These are phyloP conservation scores for Pterocles gutturalis DNA, from an alignment of 2,113 vertebrate genomes.

Conservation along the genomic window DNA sequence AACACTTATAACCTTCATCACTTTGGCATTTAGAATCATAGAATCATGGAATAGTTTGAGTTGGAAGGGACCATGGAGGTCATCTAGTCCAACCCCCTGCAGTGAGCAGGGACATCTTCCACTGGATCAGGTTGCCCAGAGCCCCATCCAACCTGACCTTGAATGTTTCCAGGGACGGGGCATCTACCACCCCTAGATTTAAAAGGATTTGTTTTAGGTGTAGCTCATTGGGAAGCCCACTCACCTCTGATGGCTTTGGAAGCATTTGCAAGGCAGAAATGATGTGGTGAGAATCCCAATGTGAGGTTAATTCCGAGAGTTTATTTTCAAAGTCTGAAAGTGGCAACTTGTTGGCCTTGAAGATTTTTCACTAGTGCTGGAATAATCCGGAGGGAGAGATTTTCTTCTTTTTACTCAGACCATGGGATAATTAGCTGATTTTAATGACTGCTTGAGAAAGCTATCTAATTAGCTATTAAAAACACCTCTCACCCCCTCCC, in stretches of 20 bases:
- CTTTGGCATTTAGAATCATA: neutral
- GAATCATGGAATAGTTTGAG: no score
- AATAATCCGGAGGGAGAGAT: constrained; percentile 45
- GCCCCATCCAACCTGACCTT: no score
- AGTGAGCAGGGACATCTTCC: no score
- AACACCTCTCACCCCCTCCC: neutral
- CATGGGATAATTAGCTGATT: constrained; percentile 69
- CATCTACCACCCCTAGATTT: no score
- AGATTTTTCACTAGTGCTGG: neutral
- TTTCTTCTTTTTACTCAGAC: constrained; percentile 33
- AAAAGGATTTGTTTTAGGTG: neutral
- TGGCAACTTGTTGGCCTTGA: constrained; percentile 46
- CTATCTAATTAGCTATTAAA: constrained; percentile 64
- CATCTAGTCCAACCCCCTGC: no score
- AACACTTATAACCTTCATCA: neutral
- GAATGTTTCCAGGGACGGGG: no score
- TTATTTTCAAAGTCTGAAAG: constrained; percentile 22
- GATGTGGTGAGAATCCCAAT: neutral
- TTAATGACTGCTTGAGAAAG: constrained; percentile 68
- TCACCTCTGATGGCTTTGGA: neutral
- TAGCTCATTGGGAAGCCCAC: neutral
- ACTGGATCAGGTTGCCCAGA: no score
- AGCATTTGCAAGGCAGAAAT: neutral
- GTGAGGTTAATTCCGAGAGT: neutral
- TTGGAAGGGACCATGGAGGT: no score